Evolutionary conservation across 2,888 invertebrate species (phyloP), one percentile per base, ranked within the genome.

Genomic region (Spatulosminthurus flaviceps): DNA sequence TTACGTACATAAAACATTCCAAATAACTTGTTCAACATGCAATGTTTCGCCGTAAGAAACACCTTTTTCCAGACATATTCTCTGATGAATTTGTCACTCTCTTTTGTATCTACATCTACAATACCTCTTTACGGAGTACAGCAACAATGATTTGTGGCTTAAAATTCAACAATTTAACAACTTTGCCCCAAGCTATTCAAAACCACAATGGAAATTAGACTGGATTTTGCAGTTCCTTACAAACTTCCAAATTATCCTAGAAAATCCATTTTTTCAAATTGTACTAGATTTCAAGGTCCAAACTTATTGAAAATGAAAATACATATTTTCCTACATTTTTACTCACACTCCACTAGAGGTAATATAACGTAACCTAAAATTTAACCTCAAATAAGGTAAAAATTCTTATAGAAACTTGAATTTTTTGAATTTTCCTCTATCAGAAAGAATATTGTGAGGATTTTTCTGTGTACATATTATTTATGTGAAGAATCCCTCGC

Each of bases 221-320:
- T 51, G 34, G 9, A 51, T 19, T 19, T 2, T 51, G 51, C 51
- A 51, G 51, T 51, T n/a, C n/a, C n/a, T n/a, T 51, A 51, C 19
- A 51, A 51, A 51, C n/a, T n/a, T 51, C 9, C 9, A 51, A 51
- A 51, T 51, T 51, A 51, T 51, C 16, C 51, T 51, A n/a, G 9
- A 51, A 5, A 51, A 51, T 51, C 51, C 16, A 51, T 19, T 19
- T 19, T 51, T 19, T 51, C 19, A 51, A 51, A 51, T 19, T 51
- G 51, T 19, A 51, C 34, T 51, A 51, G 51, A 51, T 51, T 51
- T 51, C 51, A 51, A 51, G 51, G 51, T 51, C n/a, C n/a, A 51
- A 51, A 16, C 51, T 51, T 19, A 5, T 4, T 2, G 51, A 13
- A 9, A 9, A 34, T 9, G 4, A 7, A 9, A 7, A 34, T 34